Evolutionary conservation across 37 sponge, comb jelly and placozoan genomes (phyloP).

Genomic region (Petrosia ficiformis): DNA sequence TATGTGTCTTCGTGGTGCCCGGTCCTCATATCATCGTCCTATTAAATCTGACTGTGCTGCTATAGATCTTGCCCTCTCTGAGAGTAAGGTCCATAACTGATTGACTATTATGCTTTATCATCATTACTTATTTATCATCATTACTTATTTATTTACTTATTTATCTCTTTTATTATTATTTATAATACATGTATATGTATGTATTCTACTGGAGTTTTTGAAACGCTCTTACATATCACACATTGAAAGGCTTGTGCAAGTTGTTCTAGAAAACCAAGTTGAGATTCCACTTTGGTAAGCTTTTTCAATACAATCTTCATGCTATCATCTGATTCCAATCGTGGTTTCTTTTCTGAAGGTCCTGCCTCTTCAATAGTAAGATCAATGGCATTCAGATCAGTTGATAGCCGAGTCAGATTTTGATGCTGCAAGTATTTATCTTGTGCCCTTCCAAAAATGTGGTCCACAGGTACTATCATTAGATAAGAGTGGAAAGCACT

Average conservation of each 20-base stretch:
- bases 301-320: not conserved
- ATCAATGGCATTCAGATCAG: not conserved
- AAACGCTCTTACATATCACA: not conserved
- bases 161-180: too few species aligned
- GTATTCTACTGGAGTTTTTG: not conserved
- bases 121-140: too few species aligned
- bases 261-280: not conserved
- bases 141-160: too few species aligned
- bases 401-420: not conserved
- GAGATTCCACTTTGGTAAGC: not conserved
- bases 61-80: too few species aligned
- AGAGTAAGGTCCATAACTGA: too few species aligned
- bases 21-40: too few species aligned
- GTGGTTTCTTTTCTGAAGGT: not conserved
- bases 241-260: not conserved
- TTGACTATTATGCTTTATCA: too few species aligned
- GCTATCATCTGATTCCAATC: not conserved
- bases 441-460: constrained; percentile 4
- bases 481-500: not conserved
- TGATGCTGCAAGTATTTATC: constrained; percentile 4
- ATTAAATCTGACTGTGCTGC: too few species aligned
- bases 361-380: not conserved
- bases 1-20: too few species aligned
- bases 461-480: not conserved
- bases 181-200: too few species aligned